phyloP scores from a whole-genome alignment of 2,888 invertebrate species.

The Onthophagus sagittarius region DNA sequence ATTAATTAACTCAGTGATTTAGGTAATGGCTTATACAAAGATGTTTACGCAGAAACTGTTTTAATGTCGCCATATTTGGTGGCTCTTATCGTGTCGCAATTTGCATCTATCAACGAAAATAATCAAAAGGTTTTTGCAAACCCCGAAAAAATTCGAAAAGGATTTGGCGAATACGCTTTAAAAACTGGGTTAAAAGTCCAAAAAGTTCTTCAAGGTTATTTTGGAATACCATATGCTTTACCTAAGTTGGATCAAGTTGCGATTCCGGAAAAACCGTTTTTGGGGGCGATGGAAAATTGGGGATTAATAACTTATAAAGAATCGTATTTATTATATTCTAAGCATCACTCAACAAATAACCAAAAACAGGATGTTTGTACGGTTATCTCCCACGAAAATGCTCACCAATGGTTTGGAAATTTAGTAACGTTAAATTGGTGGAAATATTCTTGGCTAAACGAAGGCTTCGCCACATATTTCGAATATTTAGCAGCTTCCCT shows the following conservation, averaged over 20 bases:
- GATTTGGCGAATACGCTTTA: constrained; percentile 46
- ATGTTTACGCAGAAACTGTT: constrained; percentile 14
- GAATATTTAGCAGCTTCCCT: constrained; percentile 40
- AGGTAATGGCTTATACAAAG: background rate
- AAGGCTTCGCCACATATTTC: constrained; percentile 55
- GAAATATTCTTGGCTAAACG: constrained; percentile 47
- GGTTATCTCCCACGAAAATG: constrained; percentile 54
- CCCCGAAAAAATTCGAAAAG: constrained; percentile 35
- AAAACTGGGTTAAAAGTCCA: constrained; percentile 48
- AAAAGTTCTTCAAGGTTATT: constrained; percentile 53
- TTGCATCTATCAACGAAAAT: constrained; percentile 28
- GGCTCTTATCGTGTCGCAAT: constrained; percentile 71
- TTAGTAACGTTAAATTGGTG: constrained; percentile 46
- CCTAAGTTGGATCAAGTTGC: constrained; percentile 82
- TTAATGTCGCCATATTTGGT: constrained; percentile 75
- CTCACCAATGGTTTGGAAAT: constrained; percentile 55
- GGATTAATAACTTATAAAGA: constrained; percentile 63
- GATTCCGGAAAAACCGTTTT: constrained; percentile 66
- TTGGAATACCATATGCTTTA: constrained; percentile 57
- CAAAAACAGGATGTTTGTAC: constrained; percentile 30
- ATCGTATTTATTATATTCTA: constrained; percentile 10
- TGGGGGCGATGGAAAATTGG: constrained; percentile 92
- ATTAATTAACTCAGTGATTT: background rate
- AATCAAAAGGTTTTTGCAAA: constrained; percentile 35
- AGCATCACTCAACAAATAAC: constrained; percentile 7